Base-by-base conservation (phyloP, 2,113 vertebrate genomes). In the Rhinogobius similis region DNA sequence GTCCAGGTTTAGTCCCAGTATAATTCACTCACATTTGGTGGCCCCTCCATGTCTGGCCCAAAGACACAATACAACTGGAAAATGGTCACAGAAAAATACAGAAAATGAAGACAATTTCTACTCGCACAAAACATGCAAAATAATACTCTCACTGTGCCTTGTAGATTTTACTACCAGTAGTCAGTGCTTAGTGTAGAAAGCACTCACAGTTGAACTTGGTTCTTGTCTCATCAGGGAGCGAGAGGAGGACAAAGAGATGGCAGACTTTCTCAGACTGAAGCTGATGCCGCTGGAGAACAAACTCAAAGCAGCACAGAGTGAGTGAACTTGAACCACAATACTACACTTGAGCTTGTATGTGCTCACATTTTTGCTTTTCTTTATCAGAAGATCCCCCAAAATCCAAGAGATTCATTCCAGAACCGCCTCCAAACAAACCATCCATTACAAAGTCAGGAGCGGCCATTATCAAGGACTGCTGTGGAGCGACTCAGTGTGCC, bases 221-320 rank as follows among this genome's bases (percentile, higher is more conserved):
- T 41, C 61, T 7, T 72, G 1, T 73, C 10, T 3, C 27, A 50
- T 72, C 87, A 99, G 98, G 89, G 98, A 99, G 85, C 94, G 93
- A 75, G 98, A 99, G 87, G 98, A 99, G 91, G 98, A 99, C 86
- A 97, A 97, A 63, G 98, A 99, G 89, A 97, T 98, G 95, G 96
- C 95, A 0, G 98, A 99, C 88, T 98, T 98, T 86, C 94, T 99
- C 78, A 90, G 94, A 72, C 95, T 95, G 88, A 99, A 99, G 90
- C 95, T 98, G 89, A 95, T 94, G 91, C 94, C 96, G 44, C 86
- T 94, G 89, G 95, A 97, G 80, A 95, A 95, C 91, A 91, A 94
- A 83, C 92, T 94, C 72, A 94, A 91, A 62, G 92, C 89, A 56
- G 85, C 93, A 85, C 89, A 93, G 72, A 93, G 98, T 99, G 85